Evolutionary conservation across 1,140 invertebrate species (phyloP), one percentile per base, ranked within the genome.

Genomic region (Monochamus saltuarius): DNA sequence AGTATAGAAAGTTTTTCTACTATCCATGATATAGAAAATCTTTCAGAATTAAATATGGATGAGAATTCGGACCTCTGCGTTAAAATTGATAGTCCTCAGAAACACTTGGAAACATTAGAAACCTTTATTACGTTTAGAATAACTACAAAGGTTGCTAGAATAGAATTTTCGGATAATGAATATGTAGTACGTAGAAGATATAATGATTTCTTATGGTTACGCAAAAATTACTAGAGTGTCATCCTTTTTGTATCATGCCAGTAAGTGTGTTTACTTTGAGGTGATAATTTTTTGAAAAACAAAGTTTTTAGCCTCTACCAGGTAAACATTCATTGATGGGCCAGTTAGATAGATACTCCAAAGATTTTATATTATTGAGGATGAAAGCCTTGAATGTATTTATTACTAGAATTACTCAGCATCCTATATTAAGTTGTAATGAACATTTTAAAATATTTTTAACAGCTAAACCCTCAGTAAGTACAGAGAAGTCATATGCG

Each of bases 21-120:
- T 14, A 74, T 85, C 37, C 81, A 81, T 34, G 83, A 85, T 56
- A 81, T 76, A 17, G 77, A 85, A 62, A 82, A 81, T 38, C 69
- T 78, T 29, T 80, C 80, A 2, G 82, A 85, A 61, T 78, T 83
- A 52, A 80, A 81, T 66, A 64, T 78, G 38, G 82, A 83, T 62
- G 78, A 79, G 56, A 73, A 78, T 61, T 76, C 81, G 13, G 88
- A 90, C 72, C 73, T 90, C 9, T 83, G 85, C 72, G 81, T 89
- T 0, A 80, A 84, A 75, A 87, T 90, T 14, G 89, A 90, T 63
- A 88, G 87, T 78, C 88, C 89, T n/a, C 87, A 90, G 62, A 90
- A 89, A 73, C 87, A 89, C 75, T 80, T 87, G 13, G 87, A 87
- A 64, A 86, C 87, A 0, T 80, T 89, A 64, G 89, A 90, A 73